phyloP scores from a whole-genome alignment of 2,113 vertebrate genomes.

The Osmerus mordax region DNA sequence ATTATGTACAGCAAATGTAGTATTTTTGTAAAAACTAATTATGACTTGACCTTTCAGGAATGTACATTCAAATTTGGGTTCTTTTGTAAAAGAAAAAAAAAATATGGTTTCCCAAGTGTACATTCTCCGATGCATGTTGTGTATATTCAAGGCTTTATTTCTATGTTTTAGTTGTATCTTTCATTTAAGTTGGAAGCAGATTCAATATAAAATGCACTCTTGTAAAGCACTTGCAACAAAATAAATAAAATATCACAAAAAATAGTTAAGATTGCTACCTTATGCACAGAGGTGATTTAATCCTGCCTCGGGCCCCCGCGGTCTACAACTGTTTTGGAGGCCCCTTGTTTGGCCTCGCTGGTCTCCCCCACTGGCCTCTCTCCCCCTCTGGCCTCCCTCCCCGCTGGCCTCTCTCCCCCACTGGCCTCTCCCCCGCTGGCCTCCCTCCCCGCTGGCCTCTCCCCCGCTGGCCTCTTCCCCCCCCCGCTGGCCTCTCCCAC shows the following conservation, averaged over 20 bases:
- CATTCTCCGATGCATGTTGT: constrained; percentile 35
- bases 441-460: no score
- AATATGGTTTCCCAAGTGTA: constrained; percentile 40
- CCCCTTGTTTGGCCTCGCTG: no score
- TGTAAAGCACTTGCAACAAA: constrained; percentile 77
- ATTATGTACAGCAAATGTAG: background rate
- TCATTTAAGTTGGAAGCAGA: constrained; percentile 63
- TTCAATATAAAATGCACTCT: constrained; percentile 61
- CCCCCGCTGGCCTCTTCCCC: no score
- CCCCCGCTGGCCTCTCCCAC: no score
- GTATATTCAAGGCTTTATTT: constrained; percentile 39
- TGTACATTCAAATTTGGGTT: constrained; percentile 45
- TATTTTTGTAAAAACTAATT: constrained; percentile 24
- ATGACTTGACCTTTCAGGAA: constrained; percentile 23
- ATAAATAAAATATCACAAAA: constrained; percentile 66
- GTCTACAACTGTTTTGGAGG: no score
- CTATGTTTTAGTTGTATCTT: constrained; percentile 54
- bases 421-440: no score
- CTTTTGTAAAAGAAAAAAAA: constrained; percentile 18
- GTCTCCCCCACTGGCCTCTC: background rate
- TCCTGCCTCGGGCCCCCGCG: no score
- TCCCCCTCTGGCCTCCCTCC: background rate
- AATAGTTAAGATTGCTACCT: constrained; percentile 4
- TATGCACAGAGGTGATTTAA: no score
- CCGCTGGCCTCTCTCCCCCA: background rate